These are phyloP conservation scores for Rhogogaster chlorosoma DNA, from an alignment of 2,888 invertebrate genomes.

Conservation along the genomic window DNA sequence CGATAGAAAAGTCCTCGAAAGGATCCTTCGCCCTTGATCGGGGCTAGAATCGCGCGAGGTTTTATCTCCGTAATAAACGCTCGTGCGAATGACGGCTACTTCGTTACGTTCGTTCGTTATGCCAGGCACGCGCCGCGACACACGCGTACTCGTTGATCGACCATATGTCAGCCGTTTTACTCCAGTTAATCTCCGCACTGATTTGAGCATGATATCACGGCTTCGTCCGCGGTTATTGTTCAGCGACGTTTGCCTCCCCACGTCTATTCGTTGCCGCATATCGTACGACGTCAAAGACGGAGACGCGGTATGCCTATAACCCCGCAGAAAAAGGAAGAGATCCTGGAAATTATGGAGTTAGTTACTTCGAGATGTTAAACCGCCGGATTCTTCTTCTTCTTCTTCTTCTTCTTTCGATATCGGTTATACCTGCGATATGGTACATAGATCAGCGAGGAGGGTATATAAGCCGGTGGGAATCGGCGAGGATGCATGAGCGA, in stretches of 20 bases:
- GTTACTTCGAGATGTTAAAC: not conserved
- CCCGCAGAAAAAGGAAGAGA: not conserved
- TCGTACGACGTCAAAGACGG: no score
- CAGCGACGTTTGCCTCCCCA: not conserved
- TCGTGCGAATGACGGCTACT: conserved; percentile 66
- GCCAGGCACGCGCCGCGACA: conserved; percentile 68
- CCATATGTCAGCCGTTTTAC: conserved; percentile 62
- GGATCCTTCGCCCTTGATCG: not conserved
- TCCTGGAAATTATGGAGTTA: not conserved
- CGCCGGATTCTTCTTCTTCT: not conserved
- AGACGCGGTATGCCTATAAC: no score
- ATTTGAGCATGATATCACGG: no score
- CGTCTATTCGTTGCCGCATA: not conserved
- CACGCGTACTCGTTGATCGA: conserved; percentile 51
- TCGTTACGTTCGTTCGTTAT: conserved; percentile 64
- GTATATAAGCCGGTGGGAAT: conserved; percentile 2
- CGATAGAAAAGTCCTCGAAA: no score
- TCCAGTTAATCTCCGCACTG: conserved; percentile 66
- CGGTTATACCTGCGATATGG: not conserved
- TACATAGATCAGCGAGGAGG: not conserved
- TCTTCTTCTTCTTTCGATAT: not conserved
- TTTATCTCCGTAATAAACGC: not conserved
- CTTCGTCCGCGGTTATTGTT: not conserved
- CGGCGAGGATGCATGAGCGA: not conserved
- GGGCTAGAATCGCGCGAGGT: not conserved